Evolutionary conservation across 2,888 invertebrate species (phyloP).

Genomic region (Drosophila stalkeri): DNA sequence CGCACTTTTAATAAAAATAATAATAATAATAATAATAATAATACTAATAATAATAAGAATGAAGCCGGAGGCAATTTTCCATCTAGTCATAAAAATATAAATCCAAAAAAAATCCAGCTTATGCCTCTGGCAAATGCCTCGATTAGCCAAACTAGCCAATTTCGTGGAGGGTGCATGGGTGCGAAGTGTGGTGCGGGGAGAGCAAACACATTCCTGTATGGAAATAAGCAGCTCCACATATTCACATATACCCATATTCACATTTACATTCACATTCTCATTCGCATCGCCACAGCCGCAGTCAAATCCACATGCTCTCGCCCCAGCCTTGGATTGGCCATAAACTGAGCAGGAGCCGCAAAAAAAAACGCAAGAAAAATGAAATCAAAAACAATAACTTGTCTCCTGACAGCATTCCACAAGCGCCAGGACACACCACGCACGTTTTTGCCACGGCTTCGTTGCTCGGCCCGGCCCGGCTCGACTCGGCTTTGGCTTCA

Average conservation of each 20-base stretch:
- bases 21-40: constrained; percentile 48
- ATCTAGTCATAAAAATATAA: constrained; percentile 53
- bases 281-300: constrained; percentile 12
- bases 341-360: constrained; percentile 48
- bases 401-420: constrained; percentile 79
- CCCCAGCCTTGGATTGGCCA: constrained; percentile 44
- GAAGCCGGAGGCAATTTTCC: constrained; percentile 62
- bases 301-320: constrained; percentile 37
- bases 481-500: constrained; percentile 1
- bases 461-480: constrained; percentile 36
- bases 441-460: constrained; percentile 57
- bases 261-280: constrained; percentile 18
- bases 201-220: constrained; percentile 58
- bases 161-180: constrained; percentile 34
- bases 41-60: constrained; percentile 49
- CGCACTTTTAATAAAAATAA: constrained; percentile 47
- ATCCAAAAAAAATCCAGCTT: constrained; percentile 57
- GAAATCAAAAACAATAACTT: constrained; percentile 82
- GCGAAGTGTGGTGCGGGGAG: not conserved
- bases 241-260: constrained; percentile 27
- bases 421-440: constrained; percentile 65
- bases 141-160: constrained; percentile 77
- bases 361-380: constrained; percentile 70
- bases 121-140: constrained; percentile 70
- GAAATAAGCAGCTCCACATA: constrained; percentile 67